Conservation (phyloP, 2,888 invertebrate species). For the Dascillus cervinus region DNA sequence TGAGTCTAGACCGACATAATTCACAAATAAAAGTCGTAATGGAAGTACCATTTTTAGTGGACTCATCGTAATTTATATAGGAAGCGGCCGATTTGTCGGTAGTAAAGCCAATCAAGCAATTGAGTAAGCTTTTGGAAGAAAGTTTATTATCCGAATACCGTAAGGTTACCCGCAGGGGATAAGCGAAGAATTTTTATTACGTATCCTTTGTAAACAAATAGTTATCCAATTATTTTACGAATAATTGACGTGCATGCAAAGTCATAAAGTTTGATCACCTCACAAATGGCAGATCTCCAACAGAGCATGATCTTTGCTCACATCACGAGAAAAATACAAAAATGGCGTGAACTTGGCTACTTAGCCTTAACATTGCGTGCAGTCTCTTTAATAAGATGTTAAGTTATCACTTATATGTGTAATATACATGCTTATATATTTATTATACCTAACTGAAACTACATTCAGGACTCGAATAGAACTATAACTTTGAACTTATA, state of each 20-base stretch:
- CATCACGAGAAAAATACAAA: slow-evolving; percentile 19
- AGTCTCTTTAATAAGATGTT: slow-evolving; percentile 40
- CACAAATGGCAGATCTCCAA: slow-evolving; percentile 18
- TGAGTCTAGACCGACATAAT: too few species aligned
- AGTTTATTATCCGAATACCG: too few species aligned
- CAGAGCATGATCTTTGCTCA: slow-evolving; percentile 14
- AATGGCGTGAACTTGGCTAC: slow-evolving; percentile 29
- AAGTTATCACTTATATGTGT: slow-evolving; percentile 42
- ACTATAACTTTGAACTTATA: slow-evolving; percentile 25
- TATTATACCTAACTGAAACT: slow-evolving; percentile 32
- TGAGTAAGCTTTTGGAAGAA: too few species aligned
- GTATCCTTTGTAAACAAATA: slow-evolving; percentile 3
- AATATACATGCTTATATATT: slow-evolving; percentile 40
- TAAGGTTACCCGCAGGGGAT: too few species aligned
- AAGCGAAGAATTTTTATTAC: too few species aligned
- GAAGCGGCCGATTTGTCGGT: too few species aligned
- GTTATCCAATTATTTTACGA: slow-evolving; percentile 15
- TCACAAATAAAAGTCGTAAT: too few species aligned
- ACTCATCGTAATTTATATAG: too few species aligned
- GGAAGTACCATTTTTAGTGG: too few species aligned
- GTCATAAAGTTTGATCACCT: slow-evolving; percentile 19
- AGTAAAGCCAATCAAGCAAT: too few species aligned
- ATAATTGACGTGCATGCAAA: slow-evolving; percentile 15
- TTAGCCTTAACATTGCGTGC: slow-evolving; percentile 38
- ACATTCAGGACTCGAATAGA: slow-evolving; percentile 20